phyloP scores from a whole-genome alignment of 2,113 vertebrate genomes.

The Cnemophilus loriae region DNA sequence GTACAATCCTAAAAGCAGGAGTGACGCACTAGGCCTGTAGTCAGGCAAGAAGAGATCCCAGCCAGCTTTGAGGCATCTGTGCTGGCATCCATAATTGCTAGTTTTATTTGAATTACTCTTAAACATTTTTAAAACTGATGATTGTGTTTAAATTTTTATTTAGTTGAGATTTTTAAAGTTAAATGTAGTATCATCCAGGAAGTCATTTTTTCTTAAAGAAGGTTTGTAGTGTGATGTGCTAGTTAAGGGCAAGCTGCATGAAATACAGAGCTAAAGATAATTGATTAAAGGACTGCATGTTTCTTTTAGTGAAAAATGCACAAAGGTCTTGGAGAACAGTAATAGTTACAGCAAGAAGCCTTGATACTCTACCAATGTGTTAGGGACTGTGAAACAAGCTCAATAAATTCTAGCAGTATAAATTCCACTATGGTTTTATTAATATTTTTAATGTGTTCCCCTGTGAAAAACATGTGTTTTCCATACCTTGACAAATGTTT shows the following conservation, averaged over 20 bases:
- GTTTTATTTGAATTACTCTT: background rate
- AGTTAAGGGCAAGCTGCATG: background rate
- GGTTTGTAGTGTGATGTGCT: background rate
- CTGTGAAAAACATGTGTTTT: conserved; percentile 71
- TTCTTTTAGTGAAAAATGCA: conserved; percentile 43
- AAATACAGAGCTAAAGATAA: background rate
- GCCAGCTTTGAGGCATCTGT: background rate
- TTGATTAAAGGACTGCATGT: conserved; percentile 2
- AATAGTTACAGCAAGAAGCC: conserved; percentile 26
- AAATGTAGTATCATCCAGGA: background rate
- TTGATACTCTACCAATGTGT: background rate
- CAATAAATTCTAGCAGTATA: conserved; percentile 59
- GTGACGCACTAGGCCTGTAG: background rate
- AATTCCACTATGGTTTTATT: conserved; percentile 65
- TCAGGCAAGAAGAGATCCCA: background rate
- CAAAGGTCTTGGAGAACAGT: conserved; percentile 27
- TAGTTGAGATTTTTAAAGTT: background rate
- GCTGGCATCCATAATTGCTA: background rate
- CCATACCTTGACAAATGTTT: conserved; percentile 60
- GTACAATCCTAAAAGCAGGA: background rate
- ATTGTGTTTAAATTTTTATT: background rate
- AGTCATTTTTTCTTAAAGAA: background rate
- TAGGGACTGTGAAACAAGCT: conserved; percentile 26
- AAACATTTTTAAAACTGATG: background rate
- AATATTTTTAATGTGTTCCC: conserved; percentile 67